Base-by-base conservation (phyloP, 2,888 invertebrate genomes). In the Drepana falcataria region DNA sequence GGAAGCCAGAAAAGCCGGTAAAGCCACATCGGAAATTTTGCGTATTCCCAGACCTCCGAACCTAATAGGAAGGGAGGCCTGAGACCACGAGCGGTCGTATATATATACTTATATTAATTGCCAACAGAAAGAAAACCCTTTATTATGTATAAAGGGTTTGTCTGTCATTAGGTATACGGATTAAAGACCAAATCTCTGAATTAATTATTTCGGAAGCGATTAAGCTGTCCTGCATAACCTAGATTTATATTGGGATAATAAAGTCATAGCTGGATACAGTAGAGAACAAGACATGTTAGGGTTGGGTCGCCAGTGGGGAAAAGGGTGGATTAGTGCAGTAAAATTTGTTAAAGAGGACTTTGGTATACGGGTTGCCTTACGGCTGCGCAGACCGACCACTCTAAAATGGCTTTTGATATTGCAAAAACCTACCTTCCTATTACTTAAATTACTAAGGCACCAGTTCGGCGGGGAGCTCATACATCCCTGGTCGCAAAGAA, bases 271-370 rank as follows among this genome's bases (percentile, higher is more conserved):
- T 78, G 80, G 79, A 71, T 66, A 72, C 73, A 70, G 69, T 66
- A 62, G 66, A 74, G 75, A 81, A 87, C 86, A 86, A 83, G 87
- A 81, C 85, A 81, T 83, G 79, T 81, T 69, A 79, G 81, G 83
- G 83, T 75, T 68, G 68, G 56, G 54, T 55, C 63, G 60, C 69
- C 68, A 74, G 73, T 73, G 71, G 75, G 78, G 81, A 81, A 83
- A 83, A 85, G 83, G 86, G 75, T 77, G 89, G 90, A 89, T 90
- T 89, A 88, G 85, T 77, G 76, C 82, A 82, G 88, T 87, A 85
- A 88, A 90, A 91, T 90, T 90, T 88, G 90, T 87, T 89, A 86
- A 86, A 87, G 84, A 83, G 87, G 73, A 73, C 68, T 75, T 69
- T 66, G 65, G 74, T 72, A 84, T 87, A 83, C 83, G 87, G 86